Conservation (phyloP, 2,113 vertebrate species). For the Agapornis roseicollis region DNA sequence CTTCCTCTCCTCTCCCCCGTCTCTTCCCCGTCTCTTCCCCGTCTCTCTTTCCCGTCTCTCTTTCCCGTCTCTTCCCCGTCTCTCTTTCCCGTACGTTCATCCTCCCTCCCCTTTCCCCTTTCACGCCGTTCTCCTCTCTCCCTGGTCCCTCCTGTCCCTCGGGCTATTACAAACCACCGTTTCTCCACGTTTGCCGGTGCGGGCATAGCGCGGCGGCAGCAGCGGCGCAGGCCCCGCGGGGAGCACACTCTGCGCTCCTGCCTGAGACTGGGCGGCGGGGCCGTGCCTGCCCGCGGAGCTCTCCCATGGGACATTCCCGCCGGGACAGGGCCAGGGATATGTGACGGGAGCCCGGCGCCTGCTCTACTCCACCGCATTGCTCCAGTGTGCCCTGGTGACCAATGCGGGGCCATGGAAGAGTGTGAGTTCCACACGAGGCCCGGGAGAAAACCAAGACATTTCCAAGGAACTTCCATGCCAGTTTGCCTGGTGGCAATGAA, state of each 20-base stretch:
- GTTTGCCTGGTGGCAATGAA: not conserved
- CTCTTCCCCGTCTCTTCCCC: too few species aligned
- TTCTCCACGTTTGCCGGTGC: not conserved
- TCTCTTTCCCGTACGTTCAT: not conserved
- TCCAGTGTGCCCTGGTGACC: constrained; percentile 37
- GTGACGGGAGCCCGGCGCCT: constrained; percentile 67
- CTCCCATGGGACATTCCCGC: not conserved
- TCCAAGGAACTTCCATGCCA: constrained; percentile 51
- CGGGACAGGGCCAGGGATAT: not conserved
- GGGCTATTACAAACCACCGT: fast-evolving
- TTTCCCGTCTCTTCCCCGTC: too few species aligned
- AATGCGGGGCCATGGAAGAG: constrained; percentile 38
- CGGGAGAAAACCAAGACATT: not conserved
- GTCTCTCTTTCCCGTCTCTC: too few species aligned
- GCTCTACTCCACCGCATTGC: constrained; percentile 74
- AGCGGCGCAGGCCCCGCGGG: not conserved
- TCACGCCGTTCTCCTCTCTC: not conserved
- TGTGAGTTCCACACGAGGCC: constrained; percentile 33
- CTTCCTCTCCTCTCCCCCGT: too few species aligned
- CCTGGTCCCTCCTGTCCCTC: not conserved
- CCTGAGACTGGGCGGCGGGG: not conserved
- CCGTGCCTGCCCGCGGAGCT: not conserved
- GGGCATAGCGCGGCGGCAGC: too few species aligned
- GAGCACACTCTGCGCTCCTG: fast-evolving
- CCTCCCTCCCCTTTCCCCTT: not conserved